Evolutionary conservation across 2,888 invertebrate genomes (phyloP).

Genomic region (Mimachlamys varia): DNA sequence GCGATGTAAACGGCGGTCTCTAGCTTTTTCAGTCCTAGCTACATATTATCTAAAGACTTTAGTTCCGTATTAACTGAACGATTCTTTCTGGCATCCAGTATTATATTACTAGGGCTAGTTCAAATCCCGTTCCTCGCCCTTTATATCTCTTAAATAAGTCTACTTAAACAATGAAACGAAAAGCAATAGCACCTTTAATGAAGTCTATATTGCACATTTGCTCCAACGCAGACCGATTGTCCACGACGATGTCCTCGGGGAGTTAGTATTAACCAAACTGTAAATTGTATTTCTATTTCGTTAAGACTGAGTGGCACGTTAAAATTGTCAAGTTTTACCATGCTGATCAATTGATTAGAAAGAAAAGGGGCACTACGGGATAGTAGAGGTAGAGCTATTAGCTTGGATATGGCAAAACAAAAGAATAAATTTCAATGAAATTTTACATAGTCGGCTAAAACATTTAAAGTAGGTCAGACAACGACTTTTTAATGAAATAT

Average conservation of each 20-base stretch:
- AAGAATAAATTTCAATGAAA: neutral
- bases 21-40: no score
- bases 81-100: no score
- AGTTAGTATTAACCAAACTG: neutral
- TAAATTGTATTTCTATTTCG: neutral
- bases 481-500: no score
- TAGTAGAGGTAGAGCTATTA: neutral
- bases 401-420: neutral
- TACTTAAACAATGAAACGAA: neutral
- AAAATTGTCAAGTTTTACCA: neutral
- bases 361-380: neutral
- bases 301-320: neutral
- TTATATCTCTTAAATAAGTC: neutral
- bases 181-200: neutral
- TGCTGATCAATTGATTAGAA: neutral
- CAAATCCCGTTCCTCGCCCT: neutral
- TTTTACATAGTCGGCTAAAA: neutral
- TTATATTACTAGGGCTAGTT: neutral
- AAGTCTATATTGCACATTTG: neutral
- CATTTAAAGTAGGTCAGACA: neutral
- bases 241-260: neutral
- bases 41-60: no score
- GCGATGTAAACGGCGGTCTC: no score
- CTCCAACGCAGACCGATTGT: neutral
- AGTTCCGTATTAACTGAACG: no score